Evolutionary conservation across 2,113 vertebrate genomes (phyloP).

Genomic region (Hemiprocne comata): DNA sequence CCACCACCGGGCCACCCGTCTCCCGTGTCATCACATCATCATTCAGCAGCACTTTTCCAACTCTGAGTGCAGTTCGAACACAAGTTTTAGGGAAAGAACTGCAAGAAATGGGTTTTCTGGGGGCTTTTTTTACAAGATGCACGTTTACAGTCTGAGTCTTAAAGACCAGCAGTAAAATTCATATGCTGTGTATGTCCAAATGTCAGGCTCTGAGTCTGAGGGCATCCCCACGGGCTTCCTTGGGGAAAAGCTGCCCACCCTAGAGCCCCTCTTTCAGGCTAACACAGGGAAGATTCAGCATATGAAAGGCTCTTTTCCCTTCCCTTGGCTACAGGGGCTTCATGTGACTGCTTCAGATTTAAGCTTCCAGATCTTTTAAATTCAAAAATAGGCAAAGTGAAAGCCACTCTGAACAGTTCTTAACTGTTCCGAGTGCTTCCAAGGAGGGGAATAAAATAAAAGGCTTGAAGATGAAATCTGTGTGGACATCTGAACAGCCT

Average conservation of each 20-base stretch:
- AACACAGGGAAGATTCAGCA: not conserved
- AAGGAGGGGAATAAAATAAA: not conserved
- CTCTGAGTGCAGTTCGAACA: not conserved
- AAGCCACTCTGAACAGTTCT: not conserved
- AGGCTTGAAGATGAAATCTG: not conserved
- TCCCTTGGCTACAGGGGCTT: not conserved
- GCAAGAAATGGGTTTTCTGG: not conserved
- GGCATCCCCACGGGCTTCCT: not conserved
- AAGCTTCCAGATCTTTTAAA: not conserved
- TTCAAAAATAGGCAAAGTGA: not conserved
- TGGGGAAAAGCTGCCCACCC: not conserved
- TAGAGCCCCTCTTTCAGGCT: not conserved
- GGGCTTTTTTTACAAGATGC: not conserved
- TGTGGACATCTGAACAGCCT: not conserved
- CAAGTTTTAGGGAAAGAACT: not conserved
- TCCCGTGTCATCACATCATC: not conserved
- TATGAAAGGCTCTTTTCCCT: not conserved
- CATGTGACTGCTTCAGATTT: not conserved
- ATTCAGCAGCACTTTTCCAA: not conserved
- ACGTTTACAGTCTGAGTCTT: not conserved
- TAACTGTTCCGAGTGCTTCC: too few relatives aligned
- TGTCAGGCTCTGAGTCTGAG: not conserved
- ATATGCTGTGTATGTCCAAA: accelerated
- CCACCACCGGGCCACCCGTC: not conserved
- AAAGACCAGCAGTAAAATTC: not conserved